Conservation (phyloP, 2,888 invertebrate genomes). For the Tipula confusa region DNA sequence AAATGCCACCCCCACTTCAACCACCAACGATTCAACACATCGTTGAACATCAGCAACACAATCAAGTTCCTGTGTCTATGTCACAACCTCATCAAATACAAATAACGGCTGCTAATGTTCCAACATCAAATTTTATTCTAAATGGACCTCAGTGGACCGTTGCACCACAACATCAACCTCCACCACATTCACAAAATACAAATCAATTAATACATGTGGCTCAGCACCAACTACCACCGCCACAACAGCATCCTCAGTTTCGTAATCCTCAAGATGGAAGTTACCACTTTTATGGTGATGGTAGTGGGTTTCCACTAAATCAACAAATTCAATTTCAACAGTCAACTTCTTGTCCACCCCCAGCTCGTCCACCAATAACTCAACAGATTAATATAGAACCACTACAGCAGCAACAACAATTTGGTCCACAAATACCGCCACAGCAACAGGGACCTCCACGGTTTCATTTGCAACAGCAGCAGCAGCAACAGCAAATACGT, state of each 20-base stretch:
- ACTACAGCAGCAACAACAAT: slow-evolving; percentile 30
- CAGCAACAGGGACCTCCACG: neutral
- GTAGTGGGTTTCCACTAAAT: slow-evolving; percentile 32
- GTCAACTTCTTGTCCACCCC: neutral
- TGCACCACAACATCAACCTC: slow-evolving; percentile 30
- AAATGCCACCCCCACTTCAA: slow-evolving; percentile 37
- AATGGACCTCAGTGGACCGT: slow-evolving; percentile 32
- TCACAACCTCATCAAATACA: slow-evolving; percentile 36
- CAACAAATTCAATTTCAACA: slow-evolving; percentile 35
- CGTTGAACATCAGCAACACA: slow-evolving; percentile 34
- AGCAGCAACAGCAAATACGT: neutral
- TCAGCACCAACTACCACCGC: slow-evolving; percentile 29
- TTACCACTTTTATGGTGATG: slow-evolving; percentile 30
- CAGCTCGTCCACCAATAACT: slow-evolving; percentile 21
- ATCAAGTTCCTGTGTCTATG: slow-evolving; percentile 37
- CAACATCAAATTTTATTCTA: slow-evolving; percentile 36
- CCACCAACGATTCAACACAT: slow-evolving; percentile 37
- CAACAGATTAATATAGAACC: slow-evolving; percentile 25
- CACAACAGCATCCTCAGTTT: slow-evolving; percentile 13
- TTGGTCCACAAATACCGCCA: neutral
- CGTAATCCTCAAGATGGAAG: neutral
- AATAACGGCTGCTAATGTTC: slow-evolving; percentile 36
- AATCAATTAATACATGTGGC: slow-evolving; percentile 30
- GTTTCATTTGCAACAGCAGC: slow-evolving; percentile 28
- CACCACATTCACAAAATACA: slow-evolving; percentile 7